A percentile compares a stretch with the other conserved stretches of the same genome.
Conservation (phyloP, 2,113 vertebrate genomes). For the Polyodon spathula region DNA sequence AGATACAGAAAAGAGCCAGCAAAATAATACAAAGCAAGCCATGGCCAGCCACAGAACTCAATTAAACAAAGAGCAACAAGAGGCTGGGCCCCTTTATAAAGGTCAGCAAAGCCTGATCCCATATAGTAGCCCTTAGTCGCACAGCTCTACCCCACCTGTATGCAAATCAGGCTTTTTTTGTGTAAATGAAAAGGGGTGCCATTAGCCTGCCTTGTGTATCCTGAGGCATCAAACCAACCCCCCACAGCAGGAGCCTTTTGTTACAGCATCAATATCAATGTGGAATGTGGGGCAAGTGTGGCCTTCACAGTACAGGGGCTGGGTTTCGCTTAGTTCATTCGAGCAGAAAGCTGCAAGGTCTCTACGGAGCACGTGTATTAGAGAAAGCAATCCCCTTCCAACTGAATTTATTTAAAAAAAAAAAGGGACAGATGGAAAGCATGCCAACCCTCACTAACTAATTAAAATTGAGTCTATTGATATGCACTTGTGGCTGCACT, state of each 20-base stretch:
- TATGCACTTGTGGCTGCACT: constrained; percentile 10
- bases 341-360: constrained; percentile 18
- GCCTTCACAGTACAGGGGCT: constrained; percentile 36
- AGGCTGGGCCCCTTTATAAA: neutral
- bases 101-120: constrained; percentile 5
- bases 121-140: neutral
- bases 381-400: neutral
- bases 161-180: constrained; percentile 57
- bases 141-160: constrained; percentile 73
- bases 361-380: neutral
- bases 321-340: constrained; percentile 14
- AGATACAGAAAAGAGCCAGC: neutral
- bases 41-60: neutral
- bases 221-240: constrained; percentile 31
- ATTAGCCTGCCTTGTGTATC: constrained; percentile 55
- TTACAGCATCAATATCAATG: constrained; percentile 21
- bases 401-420: neutral
- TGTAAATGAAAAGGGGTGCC: neutral
- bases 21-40: neutral
- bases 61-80: neutral
- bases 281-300: constrained; percentile 37
- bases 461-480: constrained; percentile 17
- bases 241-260: constrained; percentile 43
- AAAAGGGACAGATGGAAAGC: neutral
- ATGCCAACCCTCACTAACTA: constrained; percentile 5